These are phyloP conservation scores for Nyctibius bracteatus DNA, from an alignment of 2,113 vertebrate genomes.

Conservation along the genomic window DNA sequence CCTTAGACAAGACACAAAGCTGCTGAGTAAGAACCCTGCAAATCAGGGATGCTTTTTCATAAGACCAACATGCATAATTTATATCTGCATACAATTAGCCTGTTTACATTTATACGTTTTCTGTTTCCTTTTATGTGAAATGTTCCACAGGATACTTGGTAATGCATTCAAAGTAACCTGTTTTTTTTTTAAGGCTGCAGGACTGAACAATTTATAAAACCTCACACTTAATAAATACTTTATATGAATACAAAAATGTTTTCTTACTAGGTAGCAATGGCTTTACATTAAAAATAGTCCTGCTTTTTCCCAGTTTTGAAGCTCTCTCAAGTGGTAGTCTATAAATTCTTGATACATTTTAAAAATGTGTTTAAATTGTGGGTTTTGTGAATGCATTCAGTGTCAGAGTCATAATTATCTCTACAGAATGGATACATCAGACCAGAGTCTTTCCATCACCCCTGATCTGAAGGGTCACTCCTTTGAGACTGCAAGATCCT, in stretches of 20 bases:
- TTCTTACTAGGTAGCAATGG: slow-evolving; percentile 64
- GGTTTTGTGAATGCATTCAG: neutral
- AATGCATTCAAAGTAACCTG: slow-evolving; percentile 75
- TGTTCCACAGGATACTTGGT: slow-evolving; percentile 74
- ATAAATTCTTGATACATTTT: slow-evolving; percentile 15
- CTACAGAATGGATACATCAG: neutral
- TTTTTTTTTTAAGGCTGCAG: slow-evolving; percentile 44
- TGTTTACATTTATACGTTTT: slow-evolving; percentile 83
- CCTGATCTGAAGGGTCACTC: neutral
- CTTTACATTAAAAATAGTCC: slow-evolving; percentile 58
- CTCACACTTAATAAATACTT: slow-evolving; percentile 79
- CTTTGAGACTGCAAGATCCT: neutral
- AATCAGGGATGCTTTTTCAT: slow-evolving; percentile 80
- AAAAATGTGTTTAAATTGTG: slow-evolving; percentile 11
- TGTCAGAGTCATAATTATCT: neutral
- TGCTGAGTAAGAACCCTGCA: slow-evolving; percentile 83
- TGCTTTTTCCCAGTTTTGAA: slow-evolving; percentile 16
- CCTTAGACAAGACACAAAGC: slow-evolving; percentile 77
- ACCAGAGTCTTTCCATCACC: neutral
- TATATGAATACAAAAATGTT: slow-evolving; percentile 67
- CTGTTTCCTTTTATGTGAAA: slow-evolving; percentile 79
- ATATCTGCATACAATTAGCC: slow-evolving; percentile 85
- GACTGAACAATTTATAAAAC: slow-evolving; percentile 78
- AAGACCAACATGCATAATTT: slow-evolving; percentile 84
- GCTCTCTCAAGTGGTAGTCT: neutral